Conservation (phyloP, 2,797 vertebrate species). For the Phrynocephalus forsythii region DNA sequence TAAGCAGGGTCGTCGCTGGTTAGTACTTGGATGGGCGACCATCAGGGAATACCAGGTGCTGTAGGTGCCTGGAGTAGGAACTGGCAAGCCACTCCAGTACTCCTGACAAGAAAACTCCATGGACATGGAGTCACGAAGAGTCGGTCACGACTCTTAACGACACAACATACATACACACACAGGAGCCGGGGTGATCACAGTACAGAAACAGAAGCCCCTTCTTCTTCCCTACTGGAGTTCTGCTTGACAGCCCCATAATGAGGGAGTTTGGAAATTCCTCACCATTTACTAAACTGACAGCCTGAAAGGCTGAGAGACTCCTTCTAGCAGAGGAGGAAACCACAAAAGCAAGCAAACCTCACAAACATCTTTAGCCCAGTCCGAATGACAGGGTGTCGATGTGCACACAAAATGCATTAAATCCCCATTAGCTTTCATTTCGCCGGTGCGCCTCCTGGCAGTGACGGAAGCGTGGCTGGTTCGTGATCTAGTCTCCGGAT, state of each 20-base stretch:
- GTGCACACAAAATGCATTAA: not conserved
- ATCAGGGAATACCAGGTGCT: too few species aligned
- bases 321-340: conserved; percentile 31
- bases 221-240: conserved; percentile 44
- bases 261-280: conserved; percentile 60
- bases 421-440: not conserved
- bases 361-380: not conserved
- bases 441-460: not conserved
- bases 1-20: too few species aligned
- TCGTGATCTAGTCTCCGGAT: accelerated
- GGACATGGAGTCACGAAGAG: too few species aligned
- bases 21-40: too few species aligned
- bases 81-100: too few species aligned
- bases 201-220: conserved; percentile 44
- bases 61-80: too few species aligned
- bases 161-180: too few species aligned
- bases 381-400: not conserved
- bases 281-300: conserved; percentile 36
- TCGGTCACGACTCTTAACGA: too few species aligned
- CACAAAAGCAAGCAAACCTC: conserved; percentile 22
- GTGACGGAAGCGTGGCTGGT: accelerated
- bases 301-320: not conserved
- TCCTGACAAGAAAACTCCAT: too few species aligned
- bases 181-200: conserved; percentile 44
- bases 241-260: conserved; percentile 57